These are phyloP conservation scores for Pseudomyrmex cubaensis DNA, from an alignment of 1,140 invertebrate genomes.

Conservation along the genomic window DNA sequence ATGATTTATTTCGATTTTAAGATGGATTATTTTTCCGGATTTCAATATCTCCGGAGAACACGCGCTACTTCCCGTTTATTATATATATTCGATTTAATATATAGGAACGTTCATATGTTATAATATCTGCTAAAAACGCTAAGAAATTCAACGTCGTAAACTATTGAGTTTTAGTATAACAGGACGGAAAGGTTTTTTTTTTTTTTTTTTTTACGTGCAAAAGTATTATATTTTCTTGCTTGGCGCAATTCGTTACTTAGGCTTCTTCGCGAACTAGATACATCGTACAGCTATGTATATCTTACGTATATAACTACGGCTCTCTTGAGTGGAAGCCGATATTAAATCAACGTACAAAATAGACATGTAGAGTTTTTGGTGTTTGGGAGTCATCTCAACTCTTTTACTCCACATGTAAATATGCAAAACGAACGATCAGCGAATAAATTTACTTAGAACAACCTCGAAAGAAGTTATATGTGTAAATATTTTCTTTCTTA, in stretches of 20 bases:
- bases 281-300: slow-evolving; percentile 11
- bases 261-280: slow-evolving; percentile 8
- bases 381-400: background rate
- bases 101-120: slow-evolving; percentile 40
- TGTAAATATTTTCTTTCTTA: background rate
- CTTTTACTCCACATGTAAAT: slow-evolving; percentile 17
- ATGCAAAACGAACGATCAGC: slow-evolving; percentile 23
- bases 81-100: background rate
- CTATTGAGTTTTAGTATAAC: slow-evolving; percentile 30
- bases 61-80: too few species aligned
- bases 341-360: slow-evolving; percentile 49
- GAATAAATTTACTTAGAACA: slow-evolving; percentile 27
- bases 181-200: slow-evolving; percentile 42
- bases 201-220: slow-evolving; percentile 12
- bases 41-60: background rate
- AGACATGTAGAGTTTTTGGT: slow-evolving; percentile 26
- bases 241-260: slow-evolving; percentile 33
- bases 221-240: slow-evolving; percentile 30
- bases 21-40: background rate
- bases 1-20: background rate
- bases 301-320: slow-evolving; percentile 24
- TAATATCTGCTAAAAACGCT: slow-evolving; percentile 9
- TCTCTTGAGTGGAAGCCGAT: background rate
- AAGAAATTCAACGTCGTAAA: slow-evolving; percentile 37
- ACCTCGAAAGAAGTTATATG: background rate